A percentile compares a stretch with the other conserved stretches of the same genome.
These are phyloP conservation scores for Anableps anableps DNA, from an alignment of 2,797 vertebrate species.

Conservation along the genomic window DNA sequence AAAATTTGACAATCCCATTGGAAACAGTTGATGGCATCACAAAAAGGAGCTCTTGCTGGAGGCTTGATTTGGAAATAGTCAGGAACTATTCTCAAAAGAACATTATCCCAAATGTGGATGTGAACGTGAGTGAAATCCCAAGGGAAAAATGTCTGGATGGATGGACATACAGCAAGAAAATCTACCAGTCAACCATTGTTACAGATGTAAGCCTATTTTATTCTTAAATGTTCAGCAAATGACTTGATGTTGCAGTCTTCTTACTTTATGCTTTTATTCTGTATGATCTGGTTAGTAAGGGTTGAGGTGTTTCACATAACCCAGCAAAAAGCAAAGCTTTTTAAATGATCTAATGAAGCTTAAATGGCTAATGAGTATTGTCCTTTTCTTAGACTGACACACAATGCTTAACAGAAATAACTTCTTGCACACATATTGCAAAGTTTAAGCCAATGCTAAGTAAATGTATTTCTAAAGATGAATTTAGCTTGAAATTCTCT, in stretches of 20 bases:
- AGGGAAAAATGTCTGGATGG: slow-evolving; percentile 80
- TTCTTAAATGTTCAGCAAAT: background rate
- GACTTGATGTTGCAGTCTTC: background rate
- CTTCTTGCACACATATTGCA: background rate
- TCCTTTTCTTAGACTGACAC: background rate
- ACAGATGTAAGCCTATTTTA: slow-evolving; percentile 73
- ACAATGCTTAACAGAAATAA: background rate
- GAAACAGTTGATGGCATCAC: slow-evolving; percentile 55
- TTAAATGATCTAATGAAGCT: background rate
- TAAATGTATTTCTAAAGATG: too few species aligned
- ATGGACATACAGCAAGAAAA: slow-evolving; percentile 81
- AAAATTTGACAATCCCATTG: slow-evolving; percentile 81
- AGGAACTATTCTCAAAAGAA: slow-evolving; percentile 77
- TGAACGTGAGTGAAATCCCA: slow-evolving; percentile 80
- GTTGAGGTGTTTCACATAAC: background rate
- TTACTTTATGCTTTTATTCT: background rate
- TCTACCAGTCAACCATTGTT: slow-evolving; percentile 81
- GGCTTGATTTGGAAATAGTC: slow-evolving; percentile 80
- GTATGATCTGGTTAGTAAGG: background rate
- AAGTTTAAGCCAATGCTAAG: too few species aligned
- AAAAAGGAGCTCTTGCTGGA: slow-evolving; percentile 78
- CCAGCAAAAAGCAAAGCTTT: background rate
- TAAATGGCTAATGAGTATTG: background rate
- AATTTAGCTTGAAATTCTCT: too few species aligned
- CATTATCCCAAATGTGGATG: slow-evolving; percentile 78